Base-by-base conservation (phyloP, 2,113 vertebrate species). In the Serilophus lunatus region DNA sequence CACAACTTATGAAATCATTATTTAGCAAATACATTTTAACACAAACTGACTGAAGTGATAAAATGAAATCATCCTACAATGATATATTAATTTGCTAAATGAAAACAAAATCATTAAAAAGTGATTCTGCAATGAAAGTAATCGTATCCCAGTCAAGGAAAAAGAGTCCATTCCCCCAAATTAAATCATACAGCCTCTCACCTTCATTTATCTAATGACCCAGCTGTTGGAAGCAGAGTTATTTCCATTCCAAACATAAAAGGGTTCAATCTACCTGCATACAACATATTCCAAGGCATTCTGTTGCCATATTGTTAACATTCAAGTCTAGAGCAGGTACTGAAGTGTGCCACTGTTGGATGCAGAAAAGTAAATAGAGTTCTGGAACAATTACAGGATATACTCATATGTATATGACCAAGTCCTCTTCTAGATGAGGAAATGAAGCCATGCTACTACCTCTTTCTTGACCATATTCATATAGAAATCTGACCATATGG, bases 261-360 rank as follows among this genome's bases (percentile, higher is more conserved):
- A 98, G 95, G 95, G 98, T 97, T 98, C 98, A 98, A 97, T 97
- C 97, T 97, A 97, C 31, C 93, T 72, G 38, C 25, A 90, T 74
- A 91, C 82, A 97, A 96, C 69, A 96, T 64, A 82, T 66, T 70
- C 71, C 69, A 68, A 87, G 12, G 12, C 18, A 50, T 51, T 89
- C n/a, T 68, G 10, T 40, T 14, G 5, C 38, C 42, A 68, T 61
- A 90, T 60, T 76, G 9, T 71, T 68, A 66, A 22, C 47, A 68
- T 17, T 45, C 14, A 79, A 53, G 17, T 64, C 36, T 77, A n/a
- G 40, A 85, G 36, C 13, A 76, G 35, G 49, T 36, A 60, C 11
- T 35, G n/a, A 60, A 51, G 9, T 59, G 7, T 50, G 38, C 57
- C 33, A 29, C 29, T 76, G 42, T 3, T 36, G 20, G 45, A 76